A percentile compares a stretch with the other conserved stretches of the same genome.
These are phyloP conservation scores for Listronotus bonariensis DNA, from an alignment of 1,140 invertebrate genomes.

Conservation along the genomic window DNA sequence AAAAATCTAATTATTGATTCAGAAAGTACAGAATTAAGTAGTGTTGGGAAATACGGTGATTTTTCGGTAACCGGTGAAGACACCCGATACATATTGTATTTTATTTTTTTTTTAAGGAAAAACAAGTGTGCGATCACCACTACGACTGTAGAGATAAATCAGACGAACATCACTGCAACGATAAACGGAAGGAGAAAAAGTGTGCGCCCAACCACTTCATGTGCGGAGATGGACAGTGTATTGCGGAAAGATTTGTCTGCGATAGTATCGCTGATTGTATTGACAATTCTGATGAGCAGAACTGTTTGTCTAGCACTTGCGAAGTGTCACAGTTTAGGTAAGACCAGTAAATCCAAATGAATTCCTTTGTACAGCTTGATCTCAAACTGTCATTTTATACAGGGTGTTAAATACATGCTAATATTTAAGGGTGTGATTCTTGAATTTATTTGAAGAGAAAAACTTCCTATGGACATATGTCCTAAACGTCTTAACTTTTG, in stretches of 20 bases:
- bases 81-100: neutral
- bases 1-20: no score
- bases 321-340: conserved; percentile 54
- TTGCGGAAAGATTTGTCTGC: conserved; percentile 67
- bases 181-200: conserved; percentile 44
- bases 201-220: conserved; percentile 56
- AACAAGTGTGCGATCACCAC: conserved; percentile 70
- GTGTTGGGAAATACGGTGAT: no score
- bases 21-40: no score
- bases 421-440: no score
- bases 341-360: conserved; percentile 13
- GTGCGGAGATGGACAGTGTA: conserved; percentile 66
- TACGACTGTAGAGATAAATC: conserved; percentile 76
- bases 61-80: no score
- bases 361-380: no score
- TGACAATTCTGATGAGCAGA: conserved; percentile 74
- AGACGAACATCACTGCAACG: conserved; percentile 71
- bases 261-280: conserved; percentile 76
- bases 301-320: conserved; percentile 46
- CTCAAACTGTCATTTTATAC: no score
- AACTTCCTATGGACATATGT: no score
- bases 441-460: no score
- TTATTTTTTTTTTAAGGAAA: conserved; percentile 32
- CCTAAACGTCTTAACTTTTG: no score
- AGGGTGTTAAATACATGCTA: no score